These are phyloP conservation scores for Melospiza melodia DNA, from an alignment of 2,113 vertebrate genomes.

Conservation along the genomic window DNA sequence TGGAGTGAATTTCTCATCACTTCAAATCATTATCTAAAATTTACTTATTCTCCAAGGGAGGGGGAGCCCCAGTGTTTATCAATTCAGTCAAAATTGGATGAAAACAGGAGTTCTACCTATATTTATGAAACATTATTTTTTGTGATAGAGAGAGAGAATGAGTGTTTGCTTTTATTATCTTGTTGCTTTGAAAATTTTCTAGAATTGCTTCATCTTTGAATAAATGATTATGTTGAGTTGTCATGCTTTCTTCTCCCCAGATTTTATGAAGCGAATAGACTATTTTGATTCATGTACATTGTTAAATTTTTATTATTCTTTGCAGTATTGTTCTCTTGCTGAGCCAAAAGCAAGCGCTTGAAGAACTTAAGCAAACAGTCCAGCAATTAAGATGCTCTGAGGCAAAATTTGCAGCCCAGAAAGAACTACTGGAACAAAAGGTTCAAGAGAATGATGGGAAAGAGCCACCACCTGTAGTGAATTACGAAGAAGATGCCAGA, in stretches of 20 bases:
- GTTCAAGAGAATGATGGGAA: conserved; percentile 90
- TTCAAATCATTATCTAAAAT: not conserved
- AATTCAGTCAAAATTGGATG: not conserved
- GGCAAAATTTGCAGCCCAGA: conserved; percentile 89
- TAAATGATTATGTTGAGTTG: not conserved
- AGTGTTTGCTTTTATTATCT: not conserved
- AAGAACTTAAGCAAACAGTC: conserved; percentile 90
- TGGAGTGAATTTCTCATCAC: not conserved
- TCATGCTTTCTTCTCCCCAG: not conserved
- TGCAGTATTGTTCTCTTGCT: conserved; percentile 86
- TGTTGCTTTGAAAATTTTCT: not conserved
- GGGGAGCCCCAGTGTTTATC: not conserved
- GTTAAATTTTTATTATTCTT: conserved; percentile 9
- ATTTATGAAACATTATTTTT: not conserved
- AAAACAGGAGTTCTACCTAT: not conserved
- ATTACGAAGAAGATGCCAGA: conserved; percentile 94
- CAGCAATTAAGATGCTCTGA: conserved; percentile 90
- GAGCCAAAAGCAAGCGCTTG: conserved; percentile 90
- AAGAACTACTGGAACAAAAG: conserved; percentile 88
- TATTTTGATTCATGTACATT: not conserved
- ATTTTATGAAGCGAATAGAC: not conserved
- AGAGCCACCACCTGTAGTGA: conserved; percentile 87
- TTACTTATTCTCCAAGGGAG: not conserved
- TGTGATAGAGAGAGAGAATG: not conserved
- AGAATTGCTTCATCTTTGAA: not conserved